Evolutionary conservation across 1,140 invertebrate genomes (phyloP).

Genomic region (Nephila pilipes): DNA sequence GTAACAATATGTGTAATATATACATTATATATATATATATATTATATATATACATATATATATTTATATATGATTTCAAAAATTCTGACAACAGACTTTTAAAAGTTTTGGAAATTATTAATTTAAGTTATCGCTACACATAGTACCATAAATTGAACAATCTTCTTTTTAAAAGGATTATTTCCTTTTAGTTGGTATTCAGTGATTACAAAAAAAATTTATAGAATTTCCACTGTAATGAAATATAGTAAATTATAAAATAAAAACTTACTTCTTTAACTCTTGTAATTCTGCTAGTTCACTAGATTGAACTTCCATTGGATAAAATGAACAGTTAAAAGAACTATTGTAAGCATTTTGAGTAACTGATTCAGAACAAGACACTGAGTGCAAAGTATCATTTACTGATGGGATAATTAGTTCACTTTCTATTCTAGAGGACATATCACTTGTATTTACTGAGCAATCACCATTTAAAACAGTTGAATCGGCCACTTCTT

Average conservation of each 20-base stretch:
- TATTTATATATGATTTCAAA: no score
- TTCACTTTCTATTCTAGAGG: slow-evolving; percentile 69
- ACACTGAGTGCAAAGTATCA: slow-evolving; percentile 35
- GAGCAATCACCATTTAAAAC: slow-evolving; percentile 69
- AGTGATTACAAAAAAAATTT: no score
- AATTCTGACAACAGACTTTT: no score
- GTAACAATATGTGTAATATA: no score
- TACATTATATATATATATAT: no score
- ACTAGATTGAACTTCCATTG: slow-evolving; percentile 75
- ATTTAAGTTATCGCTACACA: no score
- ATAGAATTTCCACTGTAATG: no score
- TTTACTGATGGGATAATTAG: slow-evolving; percentile 54
- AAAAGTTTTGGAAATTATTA: no score
- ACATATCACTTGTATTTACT: slow-evolving; percentile 52
- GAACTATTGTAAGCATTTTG: slow-evolving; percentile 62
- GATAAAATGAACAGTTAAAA: slow-evolving; percentile 77
- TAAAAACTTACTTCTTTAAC: slow-evolving; percentile 78
- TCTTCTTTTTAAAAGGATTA: no score
- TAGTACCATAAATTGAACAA: no score
- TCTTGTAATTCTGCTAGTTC: slow-evolving; percentile 78
- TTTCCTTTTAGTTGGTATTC: no score
- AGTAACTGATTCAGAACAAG: slow-evolving; percentile 67
- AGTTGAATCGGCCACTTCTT: slow-evolving; percentile 43
- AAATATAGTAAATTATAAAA: neutral
- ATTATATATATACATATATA: no score